Base-by-base conservation (phyloP, 2,797 vertebrate genomes). In the Carcharodon carcharias region DNA sequence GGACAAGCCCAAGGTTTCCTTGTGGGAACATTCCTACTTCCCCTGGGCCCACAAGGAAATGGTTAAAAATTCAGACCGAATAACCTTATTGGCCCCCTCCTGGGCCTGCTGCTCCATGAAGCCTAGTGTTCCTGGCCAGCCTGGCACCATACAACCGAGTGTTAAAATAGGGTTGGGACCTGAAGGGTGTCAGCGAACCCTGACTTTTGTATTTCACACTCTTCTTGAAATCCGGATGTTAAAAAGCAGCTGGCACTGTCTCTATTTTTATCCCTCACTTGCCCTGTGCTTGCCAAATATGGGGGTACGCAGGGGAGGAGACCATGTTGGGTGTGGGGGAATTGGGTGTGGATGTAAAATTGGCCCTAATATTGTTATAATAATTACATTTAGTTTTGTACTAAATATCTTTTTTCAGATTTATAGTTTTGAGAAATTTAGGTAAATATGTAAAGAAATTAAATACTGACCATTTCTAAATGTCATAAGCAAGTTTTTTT, bases 1-100 rank as follows among this genome's bases (percentile, higher is more conserved):
- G 91, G n/a, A 93, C n/a, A 65, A 63, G n/a, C 63, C 63, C 91
- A 93, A 93, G 63, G 91, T 45, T 67, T 93, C 63, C 63, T 93
- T 67, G 91, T 93, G 61, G n/a, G 91, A 93, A 93, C 91, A 67
- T 11, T 67, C 21, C n/a, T 93, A 8, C 63, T 93, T 21, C n/a
- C 4, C 91, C 16, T 63, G 3, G n/a, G n/a, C 21, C 61, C n/a
- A 45, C 61, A 93, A 14, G 91, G n/a, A 93, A 11, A 26, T 7
- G 40, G 61, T 65, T 93, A 65, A 65, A 93, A 93, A 40, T 92
- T 31, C n/a, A 63, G 61, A n/a, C 61, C 16, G 18, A 63, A 56
- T 91, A 35, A n/a, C 0, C 21, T 93, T 93, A 65, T 23, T 65
- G 18, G n/a, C 61, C 91, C n/a, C 21, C n/a, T 93, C 40, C 61